Conservation (phyloP, 2,113 vertebrate genomes). For the Sorex fumeus region DNA sequence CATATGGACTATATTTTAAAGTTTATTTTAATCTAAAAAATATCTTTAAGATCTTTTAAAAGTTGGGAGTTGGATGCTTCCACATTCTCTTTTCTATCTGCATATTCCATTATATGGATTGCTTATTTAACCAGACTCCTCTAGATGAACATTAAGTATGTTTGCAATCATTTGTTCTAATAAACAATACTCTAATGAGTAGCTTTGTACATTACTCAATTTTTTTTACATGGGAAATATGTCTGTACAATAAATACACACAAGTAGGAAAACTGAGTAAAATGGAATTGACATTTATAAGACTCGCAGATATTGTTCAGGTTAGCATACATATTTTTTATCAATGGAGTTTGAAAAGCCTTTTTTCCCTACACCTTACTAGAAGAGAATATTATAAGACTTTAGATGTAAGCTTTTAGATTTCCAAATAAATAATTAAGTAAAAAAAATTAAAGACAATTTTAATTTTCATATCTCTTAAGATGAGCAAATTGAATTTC, state of each 20-base stretch:
- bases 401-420: not conserved
- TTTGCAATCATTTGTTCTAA: not conserved
- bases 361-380: not conserved
- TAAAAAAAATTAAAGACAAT: not conserved
- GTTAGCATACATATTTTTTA: not conserved
- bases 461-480: constrained; percentile 10
- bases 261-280: not conserved
- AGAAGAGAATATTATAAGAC: not conserved
- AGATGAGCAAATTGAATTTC: not conserved
- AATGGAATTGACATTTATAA: not conserved
- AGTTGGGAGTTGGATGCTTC: not conserved
- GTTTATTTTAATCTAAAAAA: not conserved
- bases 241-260: not conserved
- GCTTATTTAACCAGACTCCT: not conserved
- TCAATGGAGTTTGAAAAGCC: not conserved
- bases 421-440: not conserved
- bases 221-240: not conserved
- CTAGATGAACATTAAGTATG: not conserved
- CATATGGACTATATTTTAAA: not conserved
- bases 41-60: constrained; percentile 1
- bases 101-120: not conserved
- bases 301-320: not conserved
- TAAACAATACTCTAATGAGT: not conserved
- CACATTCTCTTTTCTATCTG: constrained; percentile 1
- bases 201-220: not conserved